Evolutionary conservation across 1,140 invertebrate species (phyloP), one percentile per base, ranked within the genome.

Genomic region (Macrobrachium nipponense): DNA sequence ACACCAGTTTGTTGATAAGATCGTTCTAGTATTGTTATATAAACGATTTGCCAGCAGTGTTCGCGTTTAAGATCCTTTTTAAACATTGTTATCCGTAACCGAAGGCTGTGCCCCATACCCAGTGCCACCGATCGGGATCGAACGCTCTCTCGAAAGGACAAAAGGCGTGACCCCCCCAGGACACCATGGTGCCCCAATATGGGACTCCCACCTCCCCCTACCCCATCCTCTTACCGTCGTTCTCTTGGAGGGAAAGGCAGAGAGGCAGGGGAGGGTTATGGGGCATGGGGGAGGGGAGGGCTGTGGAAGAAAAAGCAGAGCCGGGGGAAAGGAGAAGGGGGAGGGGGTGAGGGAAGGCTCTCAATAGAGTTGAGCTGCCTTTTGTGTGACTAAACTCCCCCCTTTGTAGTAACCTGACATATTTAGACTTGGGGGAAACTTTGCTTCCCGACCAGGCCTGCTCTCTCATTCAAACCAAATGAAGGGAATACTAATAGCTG

Each of bases 401-500:
- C 86, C 61, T 87, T 87, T 87, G 86, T 87, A 61, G 80, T 80
- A 80, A 87, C 86, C 86, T 87, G 86, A 82, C 80, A 83, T 82
- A 83, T 87, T 87, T 82, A 78, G 86, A 87, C 86, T 87, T 87
- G 86, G 86, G 86, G 86, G 86, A 87, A 87, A 87, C 79, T 87
- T 87, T 87, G 80, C 80, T 76, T 87, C 75, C 86, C 80, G 73
- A 79, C 64, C 73, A 60, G 59, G 81, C 70, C 64, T 68, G 27
- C 70, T 20, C 64, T 68, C 60, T 81, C 79, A 87, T 87, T 87
- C 80, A 87, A 66, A 51, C 86, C 86, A 87, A 87, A 87, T 87
- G 86, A 87, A 87, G 86, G 86, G 86, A 87, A 83, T 87, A 82
- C 86, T 87, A 87, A 87, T 87, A 83, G 81, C 86, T 87, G 86